These are phyloP conservation scores for Smithornis capensis DNA, from an alignment of 2,113 vertebrate species.

Conservation along the genomic window DNA sequence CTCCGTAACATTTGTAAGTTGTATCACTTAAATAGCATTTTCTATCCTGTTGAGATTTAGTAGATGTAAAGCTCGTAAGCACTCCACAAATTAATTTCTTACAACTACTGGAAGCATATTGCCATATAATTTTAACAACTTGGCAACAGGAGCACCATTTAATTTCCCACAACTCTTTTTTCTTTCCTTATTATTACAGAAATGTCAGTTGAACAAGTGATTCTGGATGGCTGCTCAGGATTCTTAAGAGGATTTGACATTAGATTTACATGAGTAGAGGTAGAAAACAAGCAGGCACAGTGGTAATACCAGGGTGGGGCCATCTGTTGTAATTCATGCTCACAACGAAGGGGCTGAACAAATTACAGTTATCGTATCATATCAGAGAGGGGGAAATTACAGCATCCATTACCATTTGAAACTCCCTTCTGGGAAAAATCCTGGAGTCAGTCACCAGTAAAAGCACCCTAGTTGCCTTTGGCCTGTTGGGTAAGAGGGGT, in stretches of 20 bases:
- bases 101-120: constrained; percentile 65
- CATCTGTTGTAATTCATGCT: neutral
- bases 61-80: constrained; percentile 58
- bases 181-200: constrained; percentile 58
- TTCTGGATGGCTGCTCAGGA: constrained; percentile 34
- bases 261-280: constrained; percentile 52
- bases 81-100: constrained; percentile 68
- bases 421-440: constrained; percentile 38
- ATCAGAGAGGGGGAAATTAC: constrained; percentile 13
- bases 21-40: constrained; percentile 57
- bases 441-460: constrained; percentile 42
- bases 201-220: constrained; percentile 58
- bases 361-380: neutral
- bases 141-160: constrained; percentile 49
- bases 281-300: neutral
- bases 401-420: constrained; percentile 45
- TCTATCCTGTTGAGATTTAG: constrained; percentile 58
- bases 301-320: neutral
- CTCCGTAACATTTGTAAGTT: constrained; percentile 15
- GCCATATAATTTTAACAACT: constrained; percentile 64
- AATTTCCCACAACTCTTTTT: constrained; percentile 65
- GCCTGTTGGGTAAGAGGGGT: neutral
- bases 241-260: constrained; percentile 58
- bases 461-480: constrained; percentile 18
- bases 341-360: neutral